Evolutionary conservation across 2,888 invertebrate genomes (phyloP).

Genomic region (Neoaliturus tenellus): DNA sequence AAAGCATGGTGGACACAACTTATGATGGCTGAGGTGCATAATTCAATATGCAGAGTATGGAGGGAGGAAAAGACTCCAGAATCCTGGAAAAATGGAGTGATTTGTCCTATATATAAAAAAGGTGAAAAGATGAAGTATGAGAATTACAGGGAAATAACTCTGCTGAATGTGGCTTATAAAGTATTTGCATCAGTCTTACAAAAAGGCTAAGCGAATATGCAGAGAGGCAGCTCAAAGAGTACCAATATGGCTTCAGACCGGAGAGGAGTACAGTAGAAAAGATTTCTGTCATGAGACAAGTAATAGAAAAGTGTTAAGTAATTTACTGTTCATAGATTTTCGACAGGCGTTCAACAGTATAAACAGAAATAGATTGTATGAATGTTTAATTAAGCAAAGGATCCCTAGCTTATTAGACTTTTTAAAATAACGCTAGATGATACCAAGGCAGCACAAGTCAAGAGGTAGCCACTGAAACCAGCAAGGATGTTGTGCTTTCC

Average conservation of each 20-base stretch:
- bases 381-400: too few relatives aligned
- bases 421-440: too few relatives aligned
- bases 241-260: neutral
- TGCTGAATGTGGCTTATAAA: conserved; percentile 1
- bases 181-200: conserved; percentile 19
- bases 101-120: conserved; percentile 4
- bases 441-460: too few relatives aligned
- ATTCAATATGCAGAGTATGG: neutral
- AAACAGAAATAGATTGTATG: too few relatives aligned
- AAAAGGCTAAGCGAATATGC: neutral
- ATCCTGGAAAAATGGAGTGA: conserved; percentile 27
- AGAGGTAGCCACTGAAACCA: too few relatives aligned
- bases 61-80: conserved; percentile 16
- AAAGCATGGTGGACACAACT: neutral
- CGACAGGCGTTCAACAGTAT: neutral
- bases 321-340: neutral
- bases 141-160: conserved; percentile 24
- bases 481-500: too few relatives aligned
- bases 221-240: conserved; percentile 19
- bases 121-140: conserved; percentile 2
- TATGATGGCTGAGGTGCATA: neutral
- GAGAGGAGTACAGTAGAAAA: conserved; percentile 33
- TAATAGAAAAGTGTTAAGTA: neutral
- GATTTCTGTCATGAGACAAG: conserved; percentile 37
- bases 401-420: too few relatives aligned